Evolutionary conservation across 2,797 vertebrate genomes (phyloP).

Genomic region (Neosilurus mollespiculum): DNA sequence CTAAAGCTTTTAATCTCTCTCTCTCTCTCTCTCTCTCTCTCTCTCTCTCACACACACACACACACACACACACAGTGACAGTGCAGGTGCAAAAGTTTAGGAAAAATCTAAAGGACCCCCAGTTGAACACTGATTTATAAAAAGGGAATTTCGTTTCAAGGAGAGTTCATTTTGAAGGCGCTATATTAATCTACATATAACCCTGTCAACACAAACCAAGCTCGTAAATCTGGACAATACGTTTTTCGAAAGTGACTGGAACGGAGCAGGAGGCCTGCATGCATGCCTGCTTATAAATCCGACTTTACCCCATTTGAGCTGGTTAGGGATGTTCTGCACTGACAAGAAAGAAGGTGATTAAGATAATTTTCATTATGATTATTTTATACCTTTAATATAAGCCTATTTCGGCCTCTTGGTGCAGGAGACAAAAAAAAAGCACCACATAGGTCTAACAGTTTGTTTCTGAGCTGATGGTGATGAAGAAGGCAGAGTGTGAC

Average conservation of each 20-base stretch:
- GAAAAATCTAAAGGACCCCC: not conserved
- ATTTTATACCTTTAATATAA: not conserved
- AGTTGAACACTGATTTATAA: not conserved
- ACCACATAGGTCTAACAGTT: too few relatives aligned
- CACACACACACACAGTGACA: not conserved
- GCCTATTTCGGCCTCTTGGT: not conserved
- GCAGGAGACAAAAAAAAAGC: not conserved
- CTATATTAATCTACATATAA: not conserved
- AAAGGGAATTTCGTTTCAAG: not conserved
- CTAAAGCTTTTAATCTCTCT: slow-evolving; percentile 32
- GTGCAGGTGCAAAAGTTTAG: slow-evolving; percentile 21
- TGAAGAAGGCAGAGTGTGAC: not conserved
- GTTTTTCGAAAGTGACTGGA: not conserved
- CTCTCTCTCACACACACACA: slow-evolving; percentile 11
- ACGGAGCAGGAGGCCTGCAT: not conserved
- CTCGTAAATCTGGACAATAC: not conserved
- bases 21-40: slow-evolving; percentile 36
- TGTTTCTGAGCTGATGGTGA: not conserved
- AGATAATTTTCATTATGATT: not conserved
- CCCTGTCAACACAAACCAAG: not conserved
- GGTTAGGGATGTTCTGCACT: not conserved
- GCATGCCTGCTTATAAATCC: not conserved
- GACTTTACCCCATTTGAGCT: not conserved
- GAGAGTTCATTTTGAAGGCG: not conserved
- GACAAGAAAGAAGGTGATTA: not conserved